Evolutionary conservation across 1,140 invertebrate species (phyloP).

Genomic region (Matsumurasca onukii): DNA sequence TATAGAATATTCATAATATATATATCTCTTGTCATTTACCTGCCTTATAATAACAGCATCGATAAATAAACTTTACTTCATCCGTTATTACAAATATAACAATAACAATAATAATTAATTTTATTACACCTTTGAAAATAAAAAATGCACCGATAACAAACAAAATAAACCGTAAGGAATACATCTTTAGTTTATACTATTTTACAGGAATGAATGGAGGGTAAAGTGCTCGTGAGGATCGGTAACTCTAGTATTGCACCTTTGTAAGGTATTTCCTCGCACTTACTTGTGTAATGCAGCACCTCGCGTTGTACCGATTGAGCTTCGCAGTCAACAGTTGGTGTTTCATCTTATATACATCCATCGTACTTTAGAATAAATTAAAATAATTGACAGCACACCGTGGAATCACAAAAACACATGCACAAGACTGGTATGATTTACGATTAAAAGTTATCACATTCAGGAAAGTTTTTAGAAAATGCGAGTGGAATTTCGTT

Average conservation of each 20-base stretch:
- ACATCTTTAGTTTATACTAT: not conserved
- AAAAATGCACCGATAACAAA: slow-evolving; percentile 21
- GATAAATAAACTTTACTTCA: slow-evolving; percentile 24
- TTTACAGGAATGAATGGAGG: slow-evolving; percentile 12
- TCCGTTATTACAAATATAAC: slow-evolving; percentile 18
- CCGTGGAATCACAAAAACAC: no score
- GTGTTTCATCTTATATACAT: no score
- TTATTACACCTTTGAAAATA: slow-evolving; percentile 16
- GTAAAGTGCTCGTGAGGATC: slow-evolving; percentile 7
- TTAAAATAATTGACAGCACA: no score
- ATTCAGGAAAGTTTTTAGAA: no score
- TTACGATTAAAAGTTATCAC: no score
- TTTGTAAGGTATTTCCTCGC: slow-evolving; percentile 27
- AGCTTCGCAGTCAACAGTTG: no score
- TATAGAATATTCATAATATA: slow-evolving; percentile 28
- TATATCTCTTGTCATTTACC: slow-evolving; percentile 31
- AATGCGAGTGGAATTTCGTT: no score
- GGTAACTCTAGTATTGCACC: slow-evolving; percentile 31
- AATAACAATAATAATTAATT: slow-evolving; percentile 19
- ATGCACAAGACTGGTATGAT: no score
- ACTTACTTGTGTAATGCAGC: no score
- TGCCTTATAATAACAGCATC: slow-evolving; percentile 27
- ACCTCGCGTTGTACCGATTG: no score
- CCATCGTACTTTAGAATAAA: no score
- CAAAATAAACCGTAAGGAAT: slow-evolving; percentile 1